Evolutionary conservation across 2,888 invertebrate species (phyloP), one percentile per base, ranked within the genome.

Genomic region (Leptothorax acervorum): DNA sequence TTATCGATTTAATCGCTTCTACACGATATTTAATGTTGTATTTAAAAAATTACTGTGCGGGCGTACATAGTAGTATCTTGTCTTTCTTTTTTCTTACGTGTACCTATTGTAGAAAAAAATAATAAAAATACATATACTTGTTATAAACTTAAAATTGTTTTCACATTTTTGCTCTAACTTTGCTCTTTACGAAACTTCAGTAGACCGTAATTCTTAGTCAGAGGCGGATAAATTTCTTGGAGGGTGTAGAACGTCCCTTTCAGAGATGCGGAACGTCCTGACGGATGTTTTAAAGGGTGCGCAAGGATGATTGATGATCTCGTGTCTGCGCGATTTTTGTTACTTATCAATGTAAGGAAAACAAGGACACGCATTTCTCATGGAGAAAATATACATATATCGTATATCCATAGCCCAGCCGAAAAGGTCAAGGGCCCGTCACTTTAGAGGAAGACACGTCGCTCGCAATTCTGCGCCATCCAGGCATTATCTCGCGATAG

Each of bases 401-500:
- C 39, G 4, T 28, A 45, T 12, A 51, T 11, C n/a, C 15, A 18
- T 23, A 18, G 18, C 2, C 1, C 1, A n/a, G 0, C 18, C 66
- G 51, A 28, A 39, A 76, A 66, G 51, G 35, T 76, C 51, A 60
- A 65, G 66, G 15, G 35, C n/a, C 28, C 4, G 3, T 11, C 18
- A 12, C 68, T 66, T 76, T 53, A 18, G 11, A 23, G 35, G n/a
- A n/a, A 66, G 48, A 68, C 18, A 28, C 39, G 51, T 76, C 28
- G 51, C 51, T 76, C 28, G 51, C 51, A 53, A 66, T 76, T 65
- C 65, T 66, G 28, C 6, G 23, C 68, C 39, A 76, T 76, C 63
- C 45, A 70, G 23, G 79, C 73, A 82, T 74, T 75, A 71, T 82
- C 83, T 68, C 71, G 57, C 60, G 57, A 70, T 88, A 84, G 75